Conservation (phyloP, 2,113 vertebrate genomes). For the Bettongia penicillata region DNA sequence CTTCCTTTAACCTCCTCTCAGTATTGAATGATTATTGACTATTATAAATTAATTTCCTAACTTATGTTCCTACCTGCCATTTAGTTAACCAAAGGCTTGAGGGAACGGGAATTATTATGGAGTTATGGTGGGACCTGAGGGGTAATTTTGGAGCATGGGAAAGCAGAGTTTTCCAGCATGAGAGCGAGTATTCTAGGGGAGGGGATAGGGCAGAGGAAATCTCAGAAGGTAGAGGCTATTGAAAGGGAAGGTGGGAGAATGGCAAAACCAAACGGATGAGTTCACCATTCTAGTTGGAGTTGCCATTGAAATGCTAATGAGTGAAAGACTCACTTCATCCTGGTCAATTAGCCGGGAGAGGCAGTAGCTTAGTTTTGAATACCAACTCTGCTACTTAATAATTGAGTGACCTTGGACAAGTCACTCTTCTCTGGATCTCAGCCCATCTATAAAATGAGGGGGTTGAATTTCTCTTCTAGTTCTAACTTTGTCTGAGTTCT, state of each 20-base stretch:
- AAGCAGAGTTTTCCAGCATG: background rate
- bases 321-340: background rate
- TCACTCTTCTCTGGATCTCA: background rate
- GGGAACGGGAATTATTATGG: background rate
- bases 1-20: background rate
- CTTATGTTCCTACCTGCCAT: background rate
- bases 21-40: background rate
- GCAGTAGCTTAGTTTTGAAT: background rate
- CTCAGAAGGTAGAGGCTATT: background rate
- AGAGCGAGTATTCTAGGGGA: background rate
- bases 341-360: background rate
- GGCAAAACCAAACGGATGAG: background rate
- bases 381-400: background rate
- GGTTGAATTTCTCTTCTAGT: background rate
- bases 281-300: background rate
- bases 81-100: background rate
- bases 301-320: background rate
- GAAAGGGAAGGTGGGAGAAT: background rate
- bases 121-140: background rate
- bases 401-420: background rate
- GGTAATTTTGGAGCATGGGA: background rate
- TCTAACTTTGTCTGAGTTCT: background rate
- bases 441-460: constrained; percentile 19
- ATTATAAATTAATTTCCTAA: background rate
- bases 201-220: fast-evolving